Evolutionary conservation across 2,888 invertebrate genomes (phyloP).

Genomic region (Agrochola lychnidis): DNA sequence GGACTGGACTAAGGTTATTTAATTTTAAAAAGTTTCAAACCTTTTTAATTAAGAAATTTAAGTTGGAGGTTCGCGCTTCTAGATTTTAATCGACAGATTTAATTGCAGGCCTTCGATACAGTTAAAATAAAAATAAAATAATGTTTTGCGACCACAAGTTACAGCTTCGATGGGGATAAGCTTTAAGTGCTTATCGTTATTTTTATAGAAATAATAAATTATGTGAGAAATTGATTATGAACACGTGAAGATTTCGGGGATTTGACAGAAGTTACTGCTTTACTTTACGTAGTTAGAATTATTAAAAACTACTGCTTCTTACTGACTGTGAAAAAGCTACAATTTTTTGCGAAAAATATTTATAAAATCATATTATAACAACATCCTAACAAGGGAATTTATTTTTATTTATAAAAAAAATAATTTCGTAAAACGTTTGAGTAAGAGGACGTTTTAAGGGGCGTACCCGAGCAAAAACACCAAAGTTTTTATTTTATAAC

Average conservation of each 20-base stretch:
- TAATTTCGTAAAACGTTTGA: background rate
- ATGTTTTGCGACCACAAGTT: background rate
- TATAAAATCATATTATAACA: background rate
- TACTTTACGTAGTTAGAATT: background rate
- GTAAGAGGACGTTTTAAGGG: no score
- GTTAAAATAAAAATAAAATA: background rate
- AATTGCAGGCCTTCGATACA: background rate
- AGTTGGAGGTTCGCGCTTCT: background rate
- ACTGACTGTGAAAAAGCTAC: background rate
- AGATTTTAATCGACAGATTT: constrained; percentile 16
- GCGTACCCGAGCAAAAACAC: no score
- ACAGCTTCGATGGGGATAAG: background rate
- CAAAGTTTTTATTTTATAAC: no score
- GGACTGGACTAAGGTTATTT: background rate
- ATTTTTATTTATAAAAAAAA: background rate
- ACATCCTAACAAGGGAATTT: background rate
- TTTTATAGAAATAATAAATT: background rate
- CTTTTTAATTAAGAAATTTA: constrained; percentile 14
- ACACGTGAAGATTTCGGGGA: background rate
- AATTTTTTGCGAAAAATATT: background rate
- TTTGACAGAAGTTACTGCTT: background rate
- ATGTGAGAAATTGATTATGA: background rate
- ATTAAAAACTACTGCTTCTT: no score
- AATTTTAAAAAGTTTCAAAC: background rate
- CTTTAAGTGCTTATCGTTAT: background rate